Percentiles rank a stretch among this genome's conserved stretches.
These are phyloP conservation scores for Sinotaia quadrata DNA, from an alignment of 2,888 invertebrate species.

Conservation along the genomic window DNA sequence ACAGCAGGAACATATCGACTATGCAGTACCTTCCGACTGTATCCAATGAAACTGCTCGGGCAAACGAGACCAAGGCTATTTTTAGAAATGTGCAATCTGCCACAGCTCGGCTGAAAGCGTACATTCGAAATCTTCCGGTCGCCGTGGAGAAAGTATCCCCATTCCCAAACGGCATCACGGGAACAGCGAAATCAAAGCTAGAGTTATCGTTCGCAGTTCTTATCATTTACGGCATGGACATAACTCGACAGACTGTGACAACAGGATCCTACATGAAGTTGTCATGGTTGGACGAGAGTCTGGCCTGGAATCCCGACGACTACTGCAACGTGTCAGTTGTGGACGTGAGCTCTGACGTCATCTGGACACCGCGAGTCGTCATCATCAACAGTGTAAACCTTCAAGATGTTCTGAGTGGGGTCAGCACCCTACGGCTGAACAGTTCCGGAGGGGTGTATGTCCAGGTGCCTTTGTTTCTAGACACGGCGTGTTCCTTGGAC, in stretches of 20 bases:
- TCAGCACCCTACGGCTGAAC: background rate
- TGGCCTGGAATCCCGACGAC: conserved; percentile 22
- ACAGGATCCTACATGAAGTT: conserved; percentile 7
- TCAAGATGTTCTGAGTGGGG: background rate
- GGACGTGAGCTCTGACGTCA: background rate
- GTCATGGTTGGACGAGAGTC: conserved; percentile 16
- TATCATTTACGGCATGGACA: conserved; percentile 16
- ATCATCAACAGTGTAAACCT: conserved; percentile 19
- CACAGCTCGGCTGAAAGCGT: background rate
- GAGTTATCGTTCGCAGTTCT: background rate
- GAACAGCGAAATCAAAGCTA: background rate
- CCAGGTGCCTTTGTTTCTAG: background rate
- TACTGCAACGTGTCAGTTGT: conserved; percentile 3
- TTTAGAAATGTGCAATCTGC: too few species aligned
- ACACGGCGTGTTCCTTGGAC: conserved; percentile 24
- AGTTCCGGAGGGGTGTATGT: background rate
- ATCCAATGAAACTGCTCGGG: too few species aligned
- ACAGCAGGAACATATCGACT: too few species aligned
- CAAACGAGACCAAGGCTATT: too few species aligned
- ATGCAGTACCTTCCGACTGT: too few species aligned
- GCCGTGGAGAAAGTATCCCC: background rate
- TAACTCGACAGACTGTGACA: conserved; percentile 10
- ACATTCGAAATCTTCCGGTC: background rate
- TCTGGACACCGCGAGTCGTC: conserved; percentile 21
- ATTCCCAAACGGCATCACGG: background rate